A percentile compares a stretch with the other conserved stretches of the same genome.
Conservation (phyloP, 1,140 invertebrate genomes). For the Drosophila kurseongensis region DNA sequence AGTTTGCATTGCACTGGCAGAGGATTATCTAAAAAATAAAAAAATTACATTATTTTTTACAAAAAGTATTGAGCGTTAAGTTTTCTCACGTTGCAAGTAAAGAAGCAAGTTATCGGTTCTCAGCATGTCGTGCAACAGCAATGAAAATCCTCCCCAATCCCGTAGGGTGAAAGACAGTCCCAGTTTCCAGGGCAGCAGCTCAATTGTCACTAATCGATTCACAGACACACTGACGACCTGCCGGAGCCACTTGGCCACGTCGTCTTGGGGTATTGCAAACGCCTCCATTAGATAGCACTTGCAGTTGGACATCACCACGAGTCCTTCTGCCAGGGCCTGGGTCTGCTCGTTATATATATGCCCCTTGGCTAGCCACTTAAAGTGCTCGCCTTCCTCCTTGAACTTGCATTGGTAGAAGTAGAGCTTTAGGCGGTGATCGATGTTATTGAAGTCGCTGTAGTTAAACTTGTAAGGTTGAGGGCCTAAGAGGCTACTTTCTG, state of each 20-base stretch:
- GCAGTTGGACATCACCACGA: slow-evolving; percentile 86
- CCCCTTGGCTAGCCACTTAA: slow-evolving; percentile 86
- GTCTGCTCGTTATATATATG: slow-evolving; percentile 84
- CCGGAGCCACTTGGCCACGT: slow-evolving; percentile 78
- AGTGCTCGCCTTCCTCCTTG: slow-evolving; percentile 86
- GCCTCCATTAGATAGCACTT: slow-evolving; percentile 86
- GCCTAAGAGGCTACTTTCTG: slow-evolving; percentile 25
- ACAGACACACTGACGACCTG: slow-evolving; percentile 55
- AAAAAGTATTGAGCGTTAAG: neutral
- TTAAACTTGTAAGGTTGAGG: slow-evolving; percentile 85
- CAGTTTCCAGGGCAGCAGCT: slow-evolving; percentile 76
- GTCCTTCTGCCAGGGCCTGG: slow-evolving; percentile 81
- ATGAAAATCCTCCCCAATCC: slow-evolving; percentile 60
- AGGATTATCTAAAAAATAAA: slow-evolving; percentile 70
- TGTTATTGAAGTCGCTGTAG: slow-evolving; percentile 86
- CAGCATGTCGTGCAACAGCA: slow-evolving; percentile 72
- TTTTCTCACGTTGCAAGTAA: slow-evolving; percentile 61
- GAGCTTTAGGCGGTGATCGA: slow-evolving; percentile 87
- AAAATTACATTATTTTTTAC: neutral
- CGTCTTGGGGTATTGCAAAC: slow-evolving; percentile 84
- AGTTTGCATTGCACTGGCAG: slow-evolving; percentile 85
- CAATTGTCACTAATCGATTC: slow-evolving; percentile 60
- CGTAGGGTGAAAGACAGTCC: slow-evolving; percentile 65
- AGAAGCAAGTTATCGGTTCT: slow-evolving; percentile 72
- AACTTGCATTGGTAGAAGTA: slow-evolving; percentile 86